These are phyloP conservation scores for Geotrupes spiniger DNA, from an alignment of 2,888 invertebrate genomes.

Conservation along the genomic window DNA sequence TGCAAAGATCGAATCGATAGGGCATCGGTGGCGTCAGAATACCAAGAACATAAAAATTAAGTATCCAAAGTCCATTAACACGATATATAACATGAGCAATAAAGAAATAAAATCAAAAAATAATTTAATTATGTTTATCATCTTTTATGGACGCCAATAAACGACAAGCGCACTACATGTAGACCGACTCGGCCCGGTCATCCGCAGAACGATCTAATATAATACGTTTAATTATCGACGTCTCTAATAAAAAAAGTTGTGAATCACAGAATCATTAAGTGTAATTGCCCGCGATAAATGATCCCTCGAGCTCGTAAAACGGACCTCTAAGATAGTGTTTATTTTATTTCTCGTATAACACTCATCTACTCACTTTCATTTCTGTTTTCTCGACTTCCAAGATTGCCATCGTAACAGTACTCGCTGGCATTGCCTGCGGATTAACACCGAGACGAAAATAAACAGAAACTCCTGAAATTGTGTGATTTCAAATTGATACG, in stretches of 20 bases:
- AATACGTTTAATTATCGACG: slow-evolving; percentile 37
- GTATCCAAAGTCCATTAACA: slow-evolving; percentile 29
- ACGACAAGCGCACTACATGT: slow-evolving; percentile 31
- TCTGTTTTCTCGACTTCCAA: slow-evolving; percentile 12
- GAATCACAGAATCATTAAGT: slow-evolving; percentile 49
- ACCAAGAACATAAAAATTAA: slow-evolving; percentile 13
- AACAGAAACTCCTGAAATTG: neutral
- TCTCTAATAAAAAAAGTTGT: slow-evolving; percentile 40
- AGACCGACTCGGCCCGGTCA: slow-evolving; percentile 23
- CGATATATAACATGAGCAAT: slow-evolving; percentile 34
- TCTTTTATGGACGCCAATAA: slow-evolving; percentile 41
- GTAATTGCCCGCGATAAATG: slow-evolving; percentile 46
- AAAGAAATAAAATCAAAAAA: slow-evolving; percentile 44
- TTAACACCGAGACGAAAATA: neutral
- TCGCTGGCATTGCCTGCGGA: neutral
- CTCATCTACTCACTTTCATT: slow-evolving; percentile 24
- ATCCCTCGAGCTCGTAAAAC: slow-evolving; percentile 40
- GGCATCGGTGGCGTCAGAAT: slow-evolving; percentile 6
- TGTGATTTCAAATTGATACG: no score
- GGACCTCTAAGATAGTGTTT: slow-evolving; percentile 43
- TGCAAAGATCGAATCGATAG: no score
- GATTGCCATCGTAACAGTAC: slow-evolving; percentile 1
- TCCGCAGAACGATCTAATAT: slow-evolving; percentile 33
- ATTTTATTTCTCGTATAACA: slow-evolving; percentile 45
- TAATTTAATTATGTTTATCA: slow-evolving; percentile 47